phyloP scores from a whole-genome alignment of 2,113 vertebrate species.

The Varanus salvator region DNA sequence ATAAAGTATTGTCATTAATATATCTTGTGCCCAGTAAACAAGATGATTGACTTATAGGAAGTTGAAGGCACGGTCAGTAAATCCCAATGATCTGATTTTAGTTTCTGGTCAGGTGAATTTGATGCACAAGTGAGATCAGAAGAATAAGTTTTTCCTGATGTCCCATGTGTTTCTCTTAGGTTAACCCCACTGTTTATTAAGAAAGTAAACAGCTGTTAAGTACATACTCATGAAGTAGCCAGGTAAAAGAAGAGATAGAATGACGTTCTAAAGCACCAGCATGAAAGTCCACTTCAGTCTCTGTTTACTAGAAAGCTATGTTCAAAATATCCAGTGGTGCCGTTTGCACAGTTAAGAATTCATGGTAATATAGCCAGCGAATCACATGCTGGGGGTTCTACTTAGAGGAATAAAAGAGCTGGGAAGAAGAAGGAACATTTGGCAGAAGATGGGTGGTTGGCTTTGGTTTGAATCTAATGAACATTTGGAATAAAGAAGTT shows the following conservation, averaged over 20 bases:
- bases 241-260: background rate
- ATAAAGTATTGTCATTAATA: background rate
- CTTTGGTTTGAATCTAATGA: too few species aligned
- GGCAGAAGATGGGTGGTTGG: too few species aligned
- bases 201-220: background rate
- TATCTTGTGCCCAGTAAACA: background rate
- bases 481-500: too few species aligned
- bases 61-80: background rate
- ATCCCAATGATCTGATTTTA: background rate
- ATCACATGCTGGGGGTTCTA: too few species aligned
- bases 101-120: background rate
- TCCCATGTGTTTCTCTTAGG: background rate
- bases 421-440: too few species aligned
- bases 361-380: too few species aligned
- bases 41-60: background rate
- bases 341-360: too few species aligned
- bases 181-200: background rate
- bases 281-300: background rate
- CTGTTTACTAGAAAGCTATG: background rate
- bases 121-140: background rate
- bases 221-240: background rate
- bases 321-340: too few species aligned
- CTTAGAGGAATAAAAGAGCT: too few species aligned
- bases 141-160: background rate
- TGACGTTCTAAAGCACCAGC: background rate